Evolutionary conservation across 2,888 invertebrate genomes (phyloP).

Genomic region (Argyresthia albistria): DNA sequence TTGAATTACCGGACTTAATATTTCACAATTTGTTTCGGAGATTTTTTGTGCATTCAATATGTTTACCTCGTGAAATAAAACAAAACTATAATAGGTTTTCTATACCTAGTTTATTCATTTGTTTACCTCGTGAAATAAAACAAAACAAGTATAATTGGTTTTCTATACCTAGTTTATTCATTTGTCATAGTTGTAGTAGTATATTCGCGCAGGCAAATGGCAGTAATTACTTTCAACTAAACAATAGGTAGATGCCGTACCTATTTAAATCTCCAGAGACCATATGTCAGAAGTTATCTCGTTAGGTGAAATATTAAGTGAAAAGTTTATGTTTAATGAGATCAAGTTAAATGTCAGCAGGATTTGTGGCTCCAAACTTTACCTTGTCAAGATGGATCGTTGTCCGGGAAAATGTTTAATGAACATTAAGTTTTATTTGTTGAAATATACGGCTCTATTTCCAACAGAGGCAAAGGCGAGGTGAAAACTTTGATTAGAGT

Average conservation of each 20-base stretch:
- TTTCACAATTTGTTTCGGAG: too few relatives aligned
- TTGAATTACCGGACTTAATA: background rate
- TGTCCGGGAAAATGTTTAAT: background rate
- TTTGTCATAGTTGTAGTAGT: background rate
- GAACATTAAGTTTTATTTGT: background rate
- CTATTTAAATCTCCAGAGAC: slow-evolving; percentile 25
- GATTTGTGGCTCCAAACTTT: slow-evolving; percentile 18
- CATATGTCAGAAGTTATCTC: slow-evolving; percentile 44
- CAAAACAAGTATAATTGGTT: too few relatives aligned
- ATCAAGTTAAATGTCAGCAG: slow-evolving; percentile 36
- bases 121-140: too few relatives aligned
- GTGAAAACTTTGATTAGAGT: background rate
- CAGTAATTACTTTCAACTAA: slow-evolving; percentile 11
- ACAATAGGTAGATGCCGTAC: slow-evolving; percentile 20
- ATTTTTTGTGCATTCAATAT: too few relatives aligned
- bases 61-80: too few relatives aligned
- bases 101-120: too few relatives aligned
- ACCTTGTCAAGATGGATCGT: background rate
- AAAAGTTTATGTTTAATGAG: slow-evolving; percentile 54
- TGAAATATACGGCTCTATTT: background rate
- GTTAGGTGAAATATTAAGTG: slow-evolving; percentile 53
- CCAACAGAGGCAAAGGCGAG: background rate
- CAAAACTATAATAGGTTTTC: too few relatives aligned
- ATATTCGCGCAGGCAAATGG: background rate
- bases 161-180: too few relatives aligned